Percentiles rank a stretch among this genome's conserved stretches.
phyloP scores from a whole-genome alignment of 2,113 vertebrate species.

The Philantomba maxwellii region DNA sequence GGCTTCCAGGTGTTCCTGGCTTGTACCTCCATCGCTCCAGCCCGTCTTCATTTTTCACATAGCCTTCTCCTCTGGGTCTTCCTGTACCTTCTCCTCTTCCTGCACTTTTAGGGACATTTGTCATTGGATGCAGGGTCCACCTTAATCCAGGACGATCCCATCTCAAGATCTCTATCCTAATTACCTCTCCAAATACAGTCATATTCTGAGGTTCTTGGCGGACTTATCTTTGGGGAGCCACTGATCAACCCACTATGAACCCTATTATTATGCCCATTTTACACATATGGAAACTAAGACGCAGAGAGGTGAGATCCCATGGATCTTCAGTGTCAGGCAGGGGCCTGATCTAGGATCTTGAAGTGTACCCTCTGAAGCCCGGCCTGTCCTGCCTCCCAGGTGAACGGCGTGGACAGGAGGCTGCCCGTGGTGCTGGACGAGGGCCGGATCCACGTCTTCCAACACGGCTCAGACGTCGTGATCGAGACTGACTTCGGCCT shows the following conservation, averaged over 20 bases:
- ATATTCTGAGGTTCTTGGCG: neutral
- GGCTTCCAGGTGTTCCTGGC: neutral
- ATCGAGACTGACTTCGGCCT: conserved; percentile 73
- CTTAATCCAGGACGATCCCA: neutral
- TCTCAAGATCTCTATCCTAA: neutral
- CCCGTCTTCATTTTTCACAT: neutral
- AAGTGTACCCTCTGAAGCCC: neutral
- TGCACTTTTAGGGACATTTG: neutral
- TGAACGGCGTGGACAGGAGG: conserved; percentile 64
- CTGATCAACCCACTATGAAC: neutral
- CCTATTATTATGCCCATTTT: neutral
- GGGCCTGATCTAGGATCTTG: neutral
- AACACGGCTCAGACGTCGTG: conserved; percentile 41
- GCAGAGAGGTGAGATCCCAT: neutral
- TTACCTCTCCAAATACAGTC: neutral
- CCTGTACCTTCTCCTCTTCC: neutral
- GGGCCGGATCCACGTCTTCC: conserved; percentile 48
- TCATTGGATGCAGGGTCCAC: neutral
- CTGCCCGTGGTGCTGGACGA: conserved; percentile 53
- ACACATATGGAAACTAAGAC: neutral
- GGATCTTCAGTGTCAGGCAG: neutral
- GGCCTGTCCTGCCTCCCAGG: conserved; percentile 37
- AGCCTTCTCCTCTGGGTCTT: too few relatives aligned
- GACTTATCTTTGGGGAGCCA: neutral
- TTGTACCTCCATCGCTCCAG: neutral